A percentile compares a stretch with the other conserved stretches of the same genome.
phyloP scores from a whole-genome alignment of 2,797 vertebrate genomes.

The Malurus leucopterus region DNA sequence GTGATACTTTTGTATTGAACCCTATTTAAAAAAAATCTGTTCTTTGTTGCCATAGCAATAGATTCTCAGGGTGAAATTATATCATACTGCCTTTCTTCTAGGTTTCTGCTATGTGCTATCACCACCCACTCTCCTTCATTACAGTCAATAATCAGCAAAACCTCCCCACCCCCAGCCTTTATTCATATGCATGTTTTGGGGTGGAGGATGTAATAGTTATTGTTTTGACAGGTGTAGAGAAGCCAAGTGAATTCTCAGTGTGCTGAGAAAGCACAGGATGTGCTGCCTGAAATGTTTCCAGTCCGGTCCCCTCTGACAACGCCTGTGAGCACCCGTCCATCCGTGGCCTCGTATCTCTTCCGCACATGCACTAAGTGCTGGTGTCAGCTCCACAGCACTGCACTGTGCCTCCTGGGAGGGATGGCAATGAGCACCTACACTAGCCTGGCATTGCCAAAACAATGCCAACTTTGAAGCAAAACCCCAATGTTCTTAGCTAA shows the following conservation, averaged over 20 bases:
- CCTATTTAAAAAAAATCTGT: conserved; percentile 24
- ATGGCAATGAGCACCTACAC: background rate
- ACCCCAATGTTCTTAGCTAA: background rate
- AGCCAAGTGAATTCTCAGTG: background rate
- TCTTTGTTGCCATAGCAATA: conserved; percentile 76
- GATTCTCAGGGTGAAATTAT: conserved; percentile 70
- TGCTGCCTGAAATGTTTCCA: background rate
- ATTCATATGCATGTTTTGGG: conserved; percentile 14
- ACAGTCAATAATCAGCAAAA: conserved; percentile 60
- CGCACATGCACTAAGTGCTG: background rate
- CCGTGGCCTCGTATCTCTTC: fast-evolving
- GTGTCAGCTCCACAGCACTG: background rate
- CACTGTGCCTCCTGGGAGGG: background rate
- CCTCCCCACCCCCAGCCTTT: conserved; percentile 19
- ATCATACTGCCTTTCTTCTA: conserved; percentile 69
- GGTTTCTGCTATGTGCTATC: conserved; percentile 64
- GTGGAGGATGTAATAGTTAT: background rate
- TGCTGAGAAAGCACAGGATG: background rate
- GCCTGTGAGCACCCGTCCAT: background rate
- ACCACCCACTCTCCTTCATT: conserved; percentile 71
- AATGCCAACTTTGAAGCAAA: background rate
- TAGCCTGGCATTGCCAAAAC: background rate
- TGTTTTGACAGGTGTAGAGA: conserved; percentile 11
- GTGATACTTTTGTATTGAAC: conserved; percentile 38
- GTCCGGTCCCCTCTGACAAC: fast-evolving